Base-by-base conservation (phyloP, 2,888 invertebrate genomes). In the Monochamus alternatus region DNA sequence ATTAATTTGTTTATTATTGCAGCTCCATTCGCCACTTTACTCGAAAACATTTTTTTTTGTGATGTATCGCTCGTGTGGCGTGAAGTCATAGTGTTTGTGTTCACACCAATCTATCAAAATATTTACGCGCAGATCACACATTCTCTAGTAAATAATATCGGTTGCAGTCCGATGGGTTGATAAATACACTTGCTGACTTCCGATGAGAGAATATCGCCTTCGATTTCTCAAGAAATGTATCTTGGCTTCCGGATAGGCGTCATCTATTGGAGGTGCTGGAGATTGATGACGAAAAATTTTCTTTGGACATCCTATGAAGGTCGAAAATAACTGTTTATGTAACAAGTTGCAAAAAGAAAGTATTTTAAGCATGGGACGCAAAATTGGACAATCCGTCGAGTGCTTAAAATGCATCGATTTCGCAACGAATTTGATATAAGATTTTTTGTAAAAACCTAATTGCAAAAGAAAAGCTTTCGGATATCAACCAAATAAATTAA, bases 1-100 rank as follows among this genome's bases (percentile, higher is more conserved):
- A 66, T 32, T 43, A 60, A 73, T 73, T 65, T 72, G 72, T 72
- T 72, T 72, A 65, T 65, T 72, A 72, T 72, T 55, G 63, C n/a
- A 51, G 62, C 8, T 72, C 55, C 55, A 72, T 64, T 63, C n/a
- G 65, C 62, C 63, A 52, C 63, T 63, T 47, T 44, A 44, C 55
- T 64, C 1, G 32, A 66, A 60, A 60, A 73, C 44, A 14, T 58
- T 44, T 43, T 52, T 52, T 51, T 60, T 64, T 63, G 52, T 60
- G 32, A 73, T 64, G 47, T 44, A 58, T 52, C 22, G 14, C 73
- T 73, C 73, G 73, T 60, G 73, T 66, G 60, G 43, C 31, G 51
- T 51, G 44, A 66, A 66, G 32, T 52, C 65, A 62, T 59, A 60
- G 47, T 70, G 69, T 70, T 70, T 70, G 43, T 70, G 69, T 70